Evolutionary conservation across 2,113 vertebrate genomes (phyloP).

Genomic region (Formicarius rufipectus): DNA sequence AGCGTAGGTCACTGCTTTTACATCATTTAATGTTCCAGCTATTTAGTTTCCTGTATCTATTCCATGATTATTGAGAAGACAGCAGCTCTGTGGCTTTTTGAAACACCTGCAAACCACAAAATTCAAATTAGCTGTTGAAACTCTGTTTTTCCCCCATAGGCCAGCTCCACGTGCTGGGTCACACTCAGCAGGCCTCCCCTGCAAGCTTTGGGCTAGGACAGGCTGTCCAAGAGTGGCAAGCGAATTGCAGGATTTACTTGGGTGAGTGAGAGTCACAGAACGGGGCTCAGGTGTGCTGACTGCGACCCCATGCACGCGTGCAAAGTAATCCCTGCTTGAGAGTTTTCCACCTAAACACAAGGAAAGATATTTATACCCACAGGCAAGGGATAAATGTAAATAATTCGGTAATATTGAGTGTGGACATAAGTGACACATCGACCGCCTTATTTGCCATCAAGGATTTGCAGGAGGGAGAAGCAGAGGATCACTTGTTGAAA

Average conservation of each 20-base stretch:
- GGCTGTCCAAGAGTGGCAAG: rapidly evolving
- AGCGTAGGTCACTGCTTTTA: neutral
- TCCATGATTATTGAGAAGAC: neutral
- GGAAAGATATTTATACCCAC: neutral
- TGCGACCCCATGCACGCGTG: neutral
- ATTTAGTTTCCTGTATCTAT: neutral
- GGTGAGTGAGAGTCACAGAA: rapidly evolving
- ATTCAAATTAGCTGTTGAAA: neutral
- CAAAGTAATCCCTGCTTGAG: neutral
- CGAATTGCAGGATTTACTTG: neutral
- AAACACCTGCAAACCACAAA: neutral
- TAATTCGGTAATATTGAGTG: neutral
- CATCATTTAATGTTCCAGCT: neutral
- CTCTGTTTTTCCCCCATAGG: rapidly evolving
- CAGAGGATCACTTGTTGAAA: neutral
- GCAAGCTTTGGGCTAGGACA: neutral
- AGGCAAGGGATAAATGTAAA: neutral
- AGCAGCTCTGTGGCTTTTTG: neutral
- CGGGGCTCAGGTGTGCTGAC: neutral
- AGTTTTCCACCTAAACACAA: neutral
- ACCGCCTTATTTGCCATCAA: rapidly evolving
- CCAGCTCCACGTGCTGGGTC: neutral
- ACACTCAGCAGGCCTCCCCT: neutral
- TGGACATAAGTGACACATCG: neutral
- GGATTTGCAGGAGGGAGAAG: rapidly evolving